Evolutionary conservation across 2,113 vertebrate species (phyloP).

Genomic region (Sus scrofa): DNA sequence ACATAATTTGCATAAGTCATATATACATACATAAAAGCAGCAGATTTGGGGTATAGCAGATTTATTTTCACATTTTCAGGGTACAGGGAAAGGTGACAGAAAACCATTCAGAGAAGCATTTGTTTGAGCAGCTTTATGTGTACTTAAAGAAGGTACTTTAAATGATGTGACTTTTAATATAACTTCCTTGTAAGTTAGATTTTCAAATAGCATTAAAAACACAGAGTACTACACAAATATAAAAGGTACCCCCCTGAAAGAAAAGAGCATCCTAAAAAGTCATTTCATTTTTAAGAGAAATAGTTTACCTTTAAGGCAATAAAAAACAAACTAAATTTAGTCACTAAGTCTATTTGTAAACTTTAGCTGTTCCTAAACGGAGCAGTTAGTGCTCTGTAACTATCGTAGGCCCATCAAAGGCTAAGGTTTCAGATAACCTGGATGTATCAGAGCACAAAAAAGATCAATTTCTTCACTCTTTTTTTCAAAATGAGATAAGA

Average conservation of each 20-base stretch:
- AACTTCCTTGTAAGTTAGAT: not conserved
- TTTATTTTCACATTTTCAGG: constrained; percentile 30
- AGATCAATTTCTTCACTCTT: not conserved
- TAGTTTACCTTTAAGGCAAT: not conserved
- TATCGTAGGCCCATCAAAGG: not conserved
- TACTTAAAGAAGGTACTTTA: not conserved
- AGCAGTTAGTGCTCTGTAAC: not conserved
- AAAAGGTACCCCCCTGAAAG: not conserved
- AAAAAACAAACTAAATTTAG: not conserved
- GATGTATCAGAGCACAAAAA: not conserved
- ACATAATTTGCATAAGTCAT: too few relatives aligned
- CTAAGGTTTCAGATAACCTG: not conserved
- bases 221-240: not conserved
- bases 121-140: not conserved
- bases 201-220: not conserved
- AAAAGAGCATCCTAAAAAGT: not conserved
- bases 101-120: not conserved
- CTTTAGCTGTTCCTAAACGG: not conserved
- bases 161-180: not conserved
- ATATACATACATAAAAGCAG: not conserved
- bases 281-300: not conserved
- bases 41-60: not conserved
- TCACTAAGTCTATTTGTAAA: not conserved
- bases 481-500: not conserved
- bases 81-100: not conserved